phyloP scores from a whole-genome alignment of 2,113 vertebrate species.

The Atlantisia rogersi region DNA sequence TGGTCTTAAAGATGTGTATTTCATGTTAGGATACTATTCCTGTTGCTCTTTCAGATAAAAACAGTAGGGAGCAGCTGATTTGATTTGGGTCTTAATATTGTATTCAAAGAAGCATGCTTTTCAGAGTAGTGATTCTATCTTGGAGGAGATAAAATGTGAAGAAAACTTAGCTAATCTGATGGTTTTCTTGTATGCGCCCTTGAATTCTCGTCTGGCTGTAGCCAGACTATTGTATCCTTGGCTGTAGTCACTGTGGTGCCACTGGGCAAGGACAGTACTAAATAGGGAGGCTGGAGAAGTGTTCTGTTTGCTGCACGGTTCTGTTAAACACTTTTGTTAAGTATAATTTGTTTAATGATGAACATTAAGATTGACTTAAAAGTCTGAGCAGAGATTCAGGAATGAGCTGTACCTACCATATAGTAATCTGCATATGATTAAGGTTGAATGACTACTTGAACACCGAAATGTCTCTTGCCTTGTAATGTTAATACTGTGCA shows the following conservation, averaged over 20 bases:
- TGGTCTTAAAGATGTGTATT: slow-evolving; percentile 50
- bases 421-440: slow-evolving; percentile 74
- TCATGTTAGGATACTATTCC: slow-evolving; percentile 11
- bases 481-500: slow-evolving; percentile 57
- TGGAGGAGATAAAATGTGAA: slow-evolving; percentile 22
- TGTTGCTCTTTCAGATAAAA: slow-evolving; percentile 37
- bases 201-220: slow-evolving; percentile 16
- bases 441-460: slow-evolving; percentile 47
- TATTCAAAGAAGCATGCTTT: slow-evolving; percentile 28
- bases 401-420: slow-evolving; percentile 69
- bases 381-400: slow-evolving; percentile 45
- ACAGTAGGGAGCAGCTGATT: slow-evolving; percentile 37
- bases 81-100: slow-evolving; percentile 4
- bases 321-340: slow-evolving; percentile 13
- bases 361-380: not conserved
- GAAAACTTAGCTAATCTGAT: slow-evolving; percentile 29
- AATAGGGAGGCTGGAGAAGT: not conserved
- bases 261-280: slow-evolving; percentile 18
- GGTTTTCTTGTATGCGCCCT: slow-evolving; percentile 32
- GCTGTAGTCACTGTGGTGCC: slow-evolving; percentile 7
- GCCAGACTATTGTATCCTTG: not conserved
- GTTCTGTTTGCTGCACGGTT: slow-evolving; percentile 37
- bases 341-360: not conserved
- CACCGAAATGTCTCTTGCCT: slow-evolving; percentile 39
- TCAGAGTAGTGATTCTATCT: slow-evolving; percentile 25